These are phyloP conservation scores for Propsilocerus akamusi DNA, from an alignment of 1,140 invertebrate genomes.

Conservation along the genomic window DNA sequence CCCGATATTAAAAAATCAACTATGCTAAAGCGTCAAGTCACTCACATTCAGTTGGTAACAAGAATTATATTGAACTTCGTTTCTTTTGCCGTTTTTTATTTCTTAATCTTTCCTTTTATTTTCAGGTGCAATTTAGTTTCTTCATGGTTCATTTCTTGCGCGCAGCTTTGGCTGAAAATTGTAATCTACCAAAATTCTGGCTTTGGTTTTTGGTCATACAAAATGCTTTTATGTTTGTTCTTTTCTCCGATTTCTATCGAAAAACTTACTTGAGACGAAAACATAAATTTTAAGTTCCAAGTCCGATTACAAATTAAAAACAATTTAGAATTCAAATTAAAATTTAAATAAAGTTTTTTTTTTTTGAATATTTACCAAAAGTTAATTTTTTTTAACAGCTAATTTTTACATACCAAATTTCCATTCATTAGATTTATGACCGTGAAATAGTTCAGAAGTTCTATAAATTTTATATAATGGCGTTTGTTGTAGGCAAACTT, in stretches of 20 bases:
- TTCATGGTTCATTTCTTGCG: conserved; percentile 36
- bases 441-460: no score
- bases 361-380: no score
- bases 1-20: conserved; percentile 41
- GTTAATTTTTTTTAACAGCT: no score
- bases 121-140: conserved; percentile 47
- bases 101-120: conserved; percentile 8
- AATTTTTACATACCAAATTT: no score
- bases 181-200: conserved; percentile 40
- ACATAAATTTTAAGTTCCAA: no score
- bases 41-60: conserved; percentile 50
- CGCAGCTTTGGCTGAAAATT: conserved; percentile 23
- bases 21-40: conserved; percentile 77
- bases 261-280: conserved; percentile 51
- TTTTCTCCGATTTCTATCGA: conserved; percentile 69
- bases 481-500: neutral
- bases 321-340: no score
- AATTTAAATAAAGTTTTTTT: no score
- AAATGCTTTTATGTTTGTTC: conserved; percentile 47
- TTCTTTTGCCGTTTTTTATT: neutral
- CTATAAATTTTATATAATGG: no score
- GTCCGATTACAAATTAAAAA: no score
- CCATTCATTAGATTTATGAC: no score
- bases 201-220: conserved; percentile 34
- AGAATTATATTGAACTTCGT: conserved; percentile 17